phyloP scores from a whole-genome alignment of 2,113 vertebrate genomes.

The Argyrosomus japonicus region DNA sequence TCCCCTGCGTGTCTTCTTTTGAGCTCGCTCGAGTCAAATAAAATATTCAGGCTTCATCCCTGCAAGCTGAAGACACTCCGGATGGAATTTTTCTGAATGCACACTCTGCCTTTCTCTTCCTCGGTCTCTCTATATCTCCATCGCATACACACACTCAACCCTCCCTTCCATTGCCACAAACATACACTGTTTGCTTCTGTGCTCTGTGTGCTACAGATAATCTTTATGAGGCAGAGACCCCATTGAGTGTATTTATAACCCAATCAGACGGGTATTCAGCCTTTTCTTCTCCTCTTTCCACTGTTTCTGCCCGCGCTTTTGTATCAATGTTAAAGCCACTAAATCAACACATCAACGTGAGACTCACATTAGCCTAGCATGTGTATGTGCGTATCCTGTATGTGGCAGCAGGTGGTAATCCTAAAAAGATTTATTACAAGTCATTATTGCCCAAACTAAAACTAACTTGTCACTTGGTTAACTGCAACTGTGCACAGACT shows the following conservation, averaged over 20 bases:
- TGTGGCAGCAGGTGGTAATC: constrained; percentile 47
- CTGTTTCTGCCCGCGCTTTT: constrained; percentile 48
- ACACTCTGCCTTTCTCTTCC: constrained; percentile 44
- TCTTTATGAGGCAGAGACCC: constrained; percentile 69
- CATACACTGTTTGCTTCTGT: constrained; percentile 60
- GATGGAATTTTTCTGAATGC: constrained; percentile 71
- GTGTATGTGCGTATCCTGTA: background rate
- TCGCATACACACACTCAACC: constrained; percentile 4
- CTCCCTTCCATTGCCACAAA: constrained; percentile 34
- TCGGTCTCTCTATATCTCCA: constrained; percentile 28
- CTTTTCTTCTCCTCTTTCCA: constrained; percentile 47
- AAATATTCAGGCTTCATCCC: constrained; percentile 75
- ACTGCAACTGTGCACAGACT: background rate
- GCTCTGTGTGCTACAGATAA: constrained; percentile 68
- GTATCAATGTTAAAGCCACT: constrained; percentile 36
- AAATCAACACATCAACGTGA: constrained; percentile 40
- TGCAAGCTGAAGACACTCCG: constrained; percentile 66
- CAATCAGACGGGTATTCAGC: constrained; percentile 79
- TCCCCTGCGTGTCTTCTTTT: constrained; percentile 37
- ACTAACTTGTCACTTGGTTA: background rate
- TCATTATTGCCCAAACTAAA: background rate
- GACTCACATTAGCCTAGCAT: constrained; percentile 18
- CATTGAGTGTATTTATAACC: constrained; percentile 75
- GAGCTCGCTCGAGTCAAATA: constrained; percentile 62
- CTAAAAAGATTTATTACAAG: constrained; percentile 20